Evolutionary conservation across 2,113 vertebrate species (phyloP), one percentile per base, ranked within the genome.

Genomic region (Melanerpes formicivorus): DNA sequence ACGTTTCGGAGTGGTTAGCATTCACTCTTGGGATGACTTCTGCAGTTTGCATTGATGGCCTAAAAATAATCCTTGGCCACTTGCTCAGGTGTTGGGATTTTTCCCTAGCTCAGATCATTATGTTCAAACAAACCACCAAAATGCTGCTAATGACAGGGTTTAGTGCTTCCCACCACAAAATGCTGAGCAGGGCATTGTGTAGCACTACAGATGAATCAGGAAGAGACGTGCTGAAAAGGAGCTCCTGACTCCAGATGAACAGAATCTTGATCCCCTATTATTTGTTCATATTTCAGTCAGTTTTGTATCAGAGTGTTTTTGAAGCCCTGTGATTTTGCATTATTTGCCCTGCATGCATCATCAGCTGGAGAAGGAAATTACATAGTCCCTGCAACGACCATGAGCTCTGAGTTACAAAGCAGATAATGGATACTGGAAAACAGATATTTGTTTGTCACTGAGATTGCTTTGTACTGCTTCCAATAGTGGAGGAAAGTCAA

Each of bases 51-150:
- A 54, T 25, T 84, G 59, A 64, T 69, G 77, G 17, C 21, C 76
- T 93, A 82, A 93, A 95, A 96, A 90, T 92, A 96, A 60, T 59
- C 84, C 84, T 95, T 96, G 95, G 95, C 94, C 0, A 0, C 34
- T 69, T 37, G 22, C 64, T 91, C 72, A 87, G 93, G 88, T 90
- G 32, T 67, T 56, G 37, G 2, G 1, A 7, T 77, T 88, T 50
- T 80, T 37, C 5, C 58, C 42, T 71, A 67, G 29, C 82, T 87
- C 40, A 21, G 69, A 79, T 78, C 70, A 75, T 88, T 93, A 55
- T 72, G 48, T 86, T 90, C 9, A 92, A 93, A 75, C 55, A 90
- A 93, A 82, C 69, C 79, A 85, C 58, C 27, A 85, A 87, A 94
- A 91, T 85, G 19, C 87, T 87, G 90, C 75, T 93, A 87, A 96